Base-by-base conservation (phyloP, 2,797 vertebrate species). In the Trachurus trachurus region DNA sequence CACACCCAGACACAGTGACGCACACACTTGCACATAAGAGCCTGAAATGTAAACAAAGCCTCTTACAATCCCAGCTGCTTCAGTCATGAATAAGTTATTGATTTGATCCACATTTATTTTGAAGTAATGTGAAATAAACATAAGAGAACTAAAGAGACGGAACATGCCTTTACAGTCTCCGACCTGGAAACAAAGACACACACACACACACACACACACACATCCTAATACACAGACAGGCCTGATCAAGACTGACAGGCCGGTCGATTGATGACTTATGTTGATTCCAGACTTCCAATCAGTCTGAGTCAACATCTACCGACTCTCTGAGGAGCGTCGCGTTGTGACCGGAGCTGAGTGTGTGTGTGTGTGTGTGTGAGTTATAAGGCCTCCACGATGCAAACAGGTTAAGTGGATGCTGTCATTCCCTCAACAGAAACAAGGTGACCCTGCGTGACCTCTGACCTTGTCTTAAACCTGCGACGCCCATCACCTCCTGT, bases 361-460 rank as follows among this genome's bases (percentile, higher is more conserved):
- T 76, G 21, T 52, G 77, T 79, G 65, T 65, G 68, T 53, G 60
- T 76, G 63, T 71, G 63, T 76, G 21, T 52, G 77, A 76, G 65
- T 65, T 53, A 60, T 76, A 69, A 52, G 68, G 66, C 75, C 73
- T 65, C 34, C 29, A 12, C 58, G 65, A 74, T 21, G 65, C 74
- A 10, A 47, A 53, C 76, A 69, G 74, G 87, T 81, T 80, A 83
- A 91, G 71, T 71, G 70, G 67, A 83, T 61, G 80, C 82, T 37
- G 70, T 74, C 77, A 57, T 40, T 5, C 19, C 42, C 21, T 80
- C 50, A 47, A 6, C 56, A 22, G 19, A 56, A 81, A 54, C 71
- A 75, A 66, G 57, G 73, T 47, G 80, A 80, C 78, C 78, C 76
- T n/a, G 40, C 1, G 10, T 64, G 77, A 89, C 79, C 88, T 81